A percentile compares a stretch with the other conserved stretches of the same genome.
Conservation (phyloP, 2,797 vertebrate genomes). For the Lepus townsendii region DNA sequence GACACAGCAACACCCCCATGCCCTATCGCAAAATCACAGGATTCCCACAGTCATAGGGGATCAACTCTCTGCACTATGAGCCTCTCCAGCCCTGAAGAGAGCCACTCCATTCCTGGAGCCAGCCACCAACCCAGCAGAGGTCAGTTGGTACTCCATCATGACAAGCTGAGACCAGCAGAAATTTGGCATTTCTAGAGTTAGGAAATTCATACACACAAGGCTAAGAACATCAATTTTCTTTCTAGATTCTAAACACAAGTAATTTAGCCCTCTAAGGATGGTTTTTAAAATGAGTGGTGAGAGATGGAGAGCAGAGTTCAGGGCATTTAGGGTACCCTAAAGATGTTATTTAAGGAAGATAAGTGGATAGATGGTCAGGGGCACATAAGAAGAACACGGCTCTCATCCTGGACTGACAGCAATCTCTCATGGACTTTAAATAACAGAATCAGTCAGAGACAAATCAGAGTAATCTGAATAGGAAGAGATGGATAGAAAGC, state of each 20-base stretch:
- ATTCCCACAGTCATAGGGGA: too few species aligned
- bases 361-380: background rate
- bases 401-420: background rate
- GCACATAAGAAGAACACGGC: background rate
- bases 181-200: background rate
- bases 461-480: background rate
- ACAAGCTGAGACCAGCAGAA: too few species aligned
- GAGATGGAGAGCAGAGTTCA: background rate
- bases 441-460: background rate
- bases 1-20: too few species aligned
- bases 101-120: too few species aligned
- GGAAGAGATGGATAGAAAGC: constrained; percentile 13
- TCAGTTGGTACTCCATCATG: too few species aligned
- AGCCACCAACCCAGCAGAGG: too few species aligned
- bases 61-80: too few species aligned
- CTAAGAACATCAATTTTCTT: background rate
- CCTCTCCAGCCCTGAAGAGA: too few species aligned
- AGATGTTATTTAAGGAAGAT: too few species aligned
- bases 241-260: background rate
- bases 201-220: background rate
- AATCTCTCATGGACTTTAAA: background rate
- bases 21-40: too few species aligned
- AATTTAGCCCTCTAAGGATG: background rate
- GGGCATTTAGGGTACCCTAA: background rate
- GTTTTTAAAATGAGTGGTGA: background rate